Percentiles rank a stretch among this genome's conserved stretches.
Evolutionary conservation across 2,113 vertebrate species (phyloP).

Genomic region (Platichthys flesus): DNA sequence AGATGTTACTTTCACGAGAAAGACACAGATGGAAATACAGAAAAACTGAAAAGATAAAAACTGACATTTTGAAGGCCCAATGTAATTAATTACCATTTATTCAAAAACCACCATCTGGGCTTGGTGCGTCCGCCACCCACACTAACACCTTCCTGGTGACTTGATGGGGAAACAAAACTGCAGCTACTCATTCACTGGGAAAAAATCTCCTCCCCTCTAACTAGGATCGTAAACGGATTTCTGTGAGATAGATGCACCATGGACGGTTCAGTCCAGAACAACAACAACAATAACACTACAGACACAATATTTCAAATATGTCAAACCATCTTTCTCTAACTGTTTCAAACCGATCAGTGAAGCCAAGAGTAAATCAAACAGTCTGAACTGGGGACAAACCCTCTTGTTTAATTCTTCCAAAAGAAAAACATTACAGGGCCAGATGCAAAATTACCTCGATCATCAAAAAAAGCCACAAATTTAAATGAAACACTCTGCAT

Average conservation of each 20-base stretch:
- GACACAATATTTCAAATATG: not conserved
- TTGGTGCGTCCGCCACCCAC: not conserved
- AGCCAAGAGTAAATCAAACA: not conserved
- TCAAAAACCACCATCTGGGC: not conserved
- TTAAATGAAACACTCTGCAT: constrained; percentile 10
- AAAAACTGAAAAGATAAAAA: not conserved
- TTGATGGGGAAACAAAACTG: not conserved
- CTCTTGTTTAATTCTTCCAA: constrained; percentile 25
- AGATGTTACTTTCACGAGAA: not conserved
- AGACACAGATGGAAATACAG: not conserved
- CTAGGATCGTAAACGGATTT: too few relatives aligned
- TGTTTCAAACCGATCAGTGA: not conserved
- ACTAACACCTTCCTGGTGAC: not conserved
- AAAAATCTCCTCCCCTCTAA: not conserved
- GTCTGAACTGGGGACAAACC: constrained; percentile 1
- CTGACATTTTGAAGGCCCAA: not conserved
- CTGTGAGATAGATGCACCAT: not conserved
- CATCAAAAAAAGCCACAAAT: constrained; percentile 16
- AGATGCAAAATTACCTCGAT: constrained; percentile 25
- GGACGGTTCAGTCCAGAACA: not conserved
- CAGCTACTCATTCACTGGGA: not conserved
- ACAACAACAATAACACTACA: too few relatives aligned
- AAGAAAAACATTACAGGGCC: constrained; percentile 26
- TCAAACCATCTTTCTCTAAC: not conserved
- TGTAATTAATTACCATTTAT: not conserved